Base-by-base conservation (phyloP, 2,797 vertebrate genomes). In the Smutsia gigantea region DNA sequence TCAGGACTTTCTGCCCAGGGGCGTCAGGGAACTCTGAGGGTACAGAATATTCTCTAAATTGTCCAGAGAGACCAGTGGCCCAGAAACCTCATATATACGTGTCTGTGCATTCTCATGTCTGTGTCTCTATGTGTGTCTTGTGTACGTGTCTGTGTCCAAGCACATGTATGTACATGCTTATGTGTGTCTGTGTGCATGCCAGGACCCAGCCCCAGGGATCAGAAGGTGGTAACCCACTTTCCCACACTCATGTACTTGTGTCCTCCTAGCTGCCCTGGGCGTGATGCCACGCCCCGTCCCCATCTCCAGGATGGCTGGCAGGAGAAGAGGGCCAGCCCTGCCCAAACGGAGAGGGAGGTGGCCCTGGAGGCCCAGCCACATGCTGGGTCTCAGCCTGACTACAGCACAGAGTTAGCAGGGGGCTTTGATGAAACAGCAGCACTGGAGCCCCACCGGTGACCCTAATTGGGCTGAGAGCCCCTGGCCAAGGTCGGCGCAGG, bases 401-500 rank as follows among this genome's bases (percentile, higher is more conserved):
- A 0, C 4, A n/a, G 27, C 34, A 10, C 21, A 8, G 85, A n/a
- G 27, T 63, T 2, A 0, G 27, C 7, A 0, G 5, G 74, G 17
- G 31, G 14, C 37, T 55, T 7, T 17, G 4, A 37, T 15, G 57
- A 39, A 27, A 0, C 31, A 1, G 51, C 21, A 23, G 21, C 4
- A 2, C 51, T 18, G 34, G 51, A 11, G 29, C 29, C 27, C 21
- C 59, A 37, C 64, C 7, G 88, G 51, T 5, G 11, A 59, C 51
- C 34, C 17, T 10, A 15, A 51, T 42, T 1, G 7, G 3, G 18
- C 23, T 1, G 29, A 46, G 75, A 51, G n/a, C 25, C 19, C 61
- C 31, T 4, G 9, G 53, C 6, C 31, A 17, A 25, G 2, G 12
- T 39, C 42, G 72, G 77, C 71, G 27, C n/a, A 3, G 61, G 1